phyloP scores from a whole-genome alignment of 2,113 vertebrate genomes.

The Telmatochromis sp. region DNA sequence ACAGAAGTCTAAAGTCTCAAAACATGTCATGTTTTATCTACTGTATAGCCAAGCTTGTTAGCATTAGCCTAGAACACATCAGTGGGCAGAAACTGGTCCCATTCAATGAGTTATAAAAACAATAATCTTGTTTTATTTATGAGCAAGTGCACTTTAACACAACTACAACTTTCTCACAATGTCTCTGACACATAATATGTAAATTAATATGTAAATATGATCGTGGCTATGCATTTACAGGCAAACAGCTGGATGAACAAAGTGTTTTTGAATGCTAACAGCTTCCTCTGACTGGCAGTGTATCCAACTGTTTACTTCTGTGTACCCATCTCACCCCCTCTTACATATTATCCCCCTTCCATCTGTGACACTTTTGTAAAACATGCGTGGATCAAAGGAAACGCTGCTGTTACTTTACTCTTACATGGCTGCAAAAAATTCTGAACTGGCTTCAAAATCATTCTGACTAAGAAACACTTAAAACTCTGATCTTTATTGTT shows the following conservation, averaged over 20 bases:
- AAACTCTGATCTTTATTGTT: not conserved
- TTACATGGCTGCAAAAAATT: not conserved
- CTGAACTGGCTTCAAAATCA: not conserved
- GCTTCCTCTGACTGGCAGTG: not conserved
- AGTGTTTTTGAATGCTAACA: not conserved
- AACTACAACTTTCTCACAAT: not conserved
- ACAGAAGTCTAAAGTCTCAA: not conserved
- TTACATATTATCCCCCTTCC: not conserved
- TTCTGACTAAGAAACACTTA: not conserved
- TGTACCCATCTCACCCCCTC: not conserved
- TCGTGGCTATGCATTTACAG: not conserved
- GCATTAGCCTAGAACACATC: not conserved
- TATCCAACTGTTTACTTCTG: not conserved
- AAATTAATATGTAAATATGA: not conserved
- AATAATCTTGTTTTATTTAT: not conserved
- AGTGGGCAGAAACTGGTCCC: not conserved
- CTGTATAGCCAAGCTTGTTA: not conserved
- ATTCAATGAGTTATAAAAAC: not conserved
- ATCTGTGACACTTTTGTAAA: not conserved
- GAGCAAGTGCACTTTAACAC: not conserved
- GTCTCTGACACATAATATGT: not conserved
- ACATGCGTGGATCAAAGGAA: not conserved
- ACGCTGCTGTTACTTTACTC: not conserved
- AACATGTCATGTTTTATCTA: not conserved
- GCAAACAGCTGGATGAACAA: constrained; percentile 10